Evolutionary conservation across 2,797 vertebrate species (phyloP).

Genomic region (Pseudomugil tenellus): DNA sequence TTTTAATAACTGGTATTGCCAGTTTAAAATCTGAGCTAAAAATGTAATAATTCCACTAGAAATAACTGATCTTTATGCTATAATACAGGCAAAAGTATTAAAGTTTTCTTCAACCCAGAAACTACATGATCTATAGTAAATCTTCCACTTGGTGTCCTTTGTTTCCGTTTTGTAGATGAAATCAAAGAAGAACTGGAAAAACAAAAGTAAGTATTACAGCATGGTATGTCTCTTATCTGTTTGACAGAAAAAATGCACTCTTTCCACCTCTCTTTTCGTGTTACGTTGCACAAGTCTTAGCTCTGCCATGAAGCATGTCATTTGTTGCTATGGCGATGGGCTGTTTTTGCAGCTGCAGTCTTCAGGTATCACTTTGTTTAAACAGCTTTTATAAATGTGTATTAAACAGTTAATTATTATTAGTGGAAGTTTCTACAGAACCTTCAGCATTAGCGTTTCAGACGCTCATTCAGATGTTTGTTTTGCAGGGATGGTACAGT

Average conservation of each 20-base stretch:
- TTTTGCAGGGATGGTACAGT: conserved; percentile 86
- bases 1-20: background rate
- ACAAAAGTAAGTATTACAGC: conserved; percentile 87
- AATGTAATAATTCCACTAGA: background rate
- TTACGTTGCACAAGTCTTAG: background rate
- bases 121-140: background rate
- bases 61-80: background rate
- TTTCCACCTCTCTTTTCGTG: background rate
- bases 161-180: conserved; percentile 87
- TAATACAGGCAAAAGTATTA: background rate
- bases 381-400: background rate
- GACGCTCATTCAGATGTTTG: conserved; percentile 14
- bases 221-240: background rate
- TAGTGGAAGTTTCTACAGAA: background rate
- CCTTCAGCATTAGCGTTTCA: background rate
- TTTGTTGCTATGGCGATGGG: conserved; percentile 24
- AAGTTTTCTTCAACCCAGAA: background rate
- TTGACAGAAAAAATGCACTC: background rate
- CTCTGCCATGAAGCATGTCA: background rate
- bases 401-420: conserved; percentile 5
- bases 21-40: background rate
- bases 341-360: conserved; percentile 7
- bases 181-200: conserved; percentile 95
- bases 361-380: background rate
- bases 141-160: conserved; percentile 30